phyloP scores from a whole-genome alignment of 1,140 invertebrate genomes.

The Planococcus citri region DNA sequence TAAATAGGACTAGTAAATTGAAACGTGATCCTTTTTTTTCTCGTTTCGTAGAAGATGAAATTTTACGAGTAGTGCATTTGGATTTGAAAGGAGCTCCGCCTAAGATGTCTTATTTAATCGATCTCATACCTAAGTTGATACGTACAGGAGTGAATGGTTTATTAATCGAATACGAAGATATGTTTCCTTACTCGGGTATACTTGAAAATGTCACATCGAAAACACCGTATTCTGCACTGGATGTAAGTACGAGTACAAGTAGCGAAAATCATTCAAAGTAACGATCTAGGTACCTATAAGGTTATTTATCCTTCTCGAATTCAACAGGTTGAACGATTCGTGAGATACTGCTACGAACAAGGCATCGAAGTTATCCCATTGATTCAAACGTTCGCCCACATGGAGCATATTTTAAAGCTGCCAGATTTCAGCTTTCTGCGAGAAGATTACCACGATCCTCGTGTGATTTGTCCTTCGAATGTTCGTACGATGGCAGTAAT shows the following conservation, averaged over 20 bases:
- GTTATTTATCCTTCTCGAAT: no score
- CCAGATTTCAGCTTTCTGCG: slow-evolving; percentile 58
- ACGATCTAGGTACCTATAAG: no score
- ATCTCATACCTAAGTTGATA: no score
- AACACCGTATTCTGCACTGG: slow-evolving; percentile 34
- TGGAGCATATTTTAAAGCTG: slow-evolving; percentile 81
- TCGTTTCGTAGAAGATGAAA: no score
- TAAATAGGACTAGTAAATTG: no score
- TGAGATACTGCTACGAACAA: not conserved
- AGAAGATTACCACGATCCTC: slow-evolving; percentile 65
- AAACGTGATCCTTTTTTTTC: no score
- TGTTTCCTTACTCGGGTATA: slow-evolving; percentile 38
- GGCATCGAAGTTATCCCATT: slow-evolving; percentile 74
- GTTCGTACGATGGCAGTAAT: slow-evolving; percentile 22
- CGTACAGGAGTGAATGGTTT: slow-evolving; percentile 40
- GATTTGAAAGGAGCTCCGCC: slow-evolving; percentile 37
- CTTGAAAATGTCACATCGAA: slow-evolving; percentile 33
- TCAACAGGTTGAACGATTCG: not conserved
- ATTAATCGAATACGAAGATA: slow-evolving; percentile 43
- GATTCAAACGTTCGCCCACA: slow-evolving; percentile 90
- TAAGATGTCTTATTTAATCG: slow-evolving; percentile 39
- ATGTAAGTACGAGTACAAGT: no score
- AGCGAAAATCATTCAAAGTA: no score
- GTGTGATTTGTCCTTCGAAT: slow-evolving; percentile 65
- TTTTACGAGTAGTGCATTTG: slow-evolving; percentile 26